Evolutionary conservation across 2,113 vertebrate genomes (phyloP).

Genomic region (Tragelaphus scriptus): DNA sequence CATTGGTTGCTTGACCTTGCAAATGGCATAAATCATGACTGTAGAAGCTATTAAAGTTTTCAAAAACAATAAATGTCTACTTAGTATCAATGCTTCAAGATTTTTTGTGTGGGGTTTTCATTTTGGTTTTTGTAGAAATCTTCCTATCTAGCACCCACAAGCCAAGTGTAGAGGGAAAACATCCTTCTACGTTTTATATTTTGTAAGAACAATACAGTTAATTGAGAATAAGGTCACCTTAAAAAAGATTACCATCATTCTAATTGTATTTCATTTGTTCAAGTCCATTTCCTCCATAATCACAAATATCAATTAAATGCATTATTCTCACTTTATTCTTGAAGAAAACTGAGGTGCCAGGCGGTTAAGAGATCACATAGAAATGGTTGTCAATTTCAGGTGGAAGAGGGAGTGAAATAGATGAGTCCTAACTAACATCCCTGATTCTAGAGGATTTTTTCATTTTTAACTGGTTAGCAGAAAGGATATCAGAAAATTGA

Average conservation of each 20-base stretch:
- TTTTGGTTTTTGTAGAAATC: not conserved
- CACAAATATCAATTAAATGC: not conserved
- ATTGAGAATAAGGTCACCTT: constrained; percentile 8
- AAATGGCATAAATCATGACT: not conserved
- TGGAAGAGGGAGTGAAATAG: not conserved
- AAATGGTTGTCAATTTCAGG: not conserved
- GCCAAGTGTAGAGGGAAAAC: not conserved
- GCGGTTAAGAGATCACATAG: not conserved
- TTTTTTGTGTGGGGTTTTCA: not conserved
- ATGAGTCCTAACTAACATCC: not conserved
- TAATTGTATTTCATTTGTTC: not conserved
- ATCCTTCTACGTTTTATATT: not conserved
- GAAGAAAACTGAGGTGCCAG: not conserved
- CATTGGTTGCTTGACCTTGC: not conserved
- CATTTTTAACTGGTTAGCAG: not conserved
- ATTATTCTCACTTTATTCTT: not conserved
- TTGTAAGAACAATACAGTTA: not conserved
- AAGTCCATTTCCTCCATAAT: not conserved
- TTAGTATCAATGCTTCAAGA: not conserved
- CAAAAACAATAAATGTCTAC: not conserved
- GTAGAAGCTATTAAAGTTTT: not conserved
- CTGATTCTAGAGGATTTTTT: not conserved
- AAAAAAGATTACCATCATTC: not conserved
- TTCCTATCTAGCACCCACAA: not conserved
- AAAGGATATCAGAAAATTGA: not conserved